Evolutionary conservation across 2,113 vertebrate genomes (phyloP).

Genomic region (Chelonoidis abingdonii): DNA sequence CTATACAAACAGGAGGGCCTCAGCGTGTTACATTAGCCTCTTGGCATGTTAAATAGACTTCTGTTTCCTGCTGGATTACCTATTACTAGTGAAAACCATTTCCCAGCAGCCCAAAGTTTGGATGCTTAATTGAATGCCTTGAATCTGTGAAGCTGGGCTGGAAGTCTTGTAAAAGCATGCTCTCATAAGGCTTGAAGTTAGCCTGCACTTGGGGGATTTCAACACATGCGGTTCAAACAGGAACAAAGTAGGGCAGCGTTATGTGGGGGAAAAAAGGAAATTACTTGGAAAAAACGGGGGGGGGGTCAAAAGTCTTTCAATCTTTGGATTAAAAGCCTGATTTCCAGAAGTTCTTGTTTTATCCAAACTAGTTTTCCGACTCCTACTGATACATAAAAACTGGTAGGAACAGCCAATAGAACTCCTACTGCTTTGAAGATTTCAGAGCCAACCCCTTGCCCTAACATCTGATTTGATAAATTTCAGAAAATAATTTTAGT

Average conservation of each 20-base stretch:
- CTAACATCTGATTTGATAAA: background rate
- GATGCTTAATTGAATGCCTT: background rate
- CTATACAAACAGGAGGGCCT: background rate
- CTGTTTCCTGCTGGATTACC: background rate
- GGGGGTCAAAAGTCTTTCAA: background rate
- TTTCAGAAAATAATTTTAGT: background rate
- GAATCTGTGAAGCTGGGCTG: accelerated
- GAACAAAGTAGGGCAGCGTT: background rate
- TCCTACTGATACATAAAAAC: background rate
- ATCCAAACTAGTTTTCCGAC: background rate
- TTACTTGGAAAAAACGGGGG: too few relatives aligned
- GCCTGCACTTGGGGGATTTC: background rate
- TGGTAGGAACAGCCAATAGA: background rate
- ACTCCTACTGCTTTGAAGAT: background rate
- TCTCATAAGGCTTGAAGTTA: background rate
- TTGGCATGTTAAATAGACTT: background rate
- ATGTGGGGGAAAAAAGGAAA: too few relatives aligned
- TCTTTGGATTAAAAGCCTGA: background rate
- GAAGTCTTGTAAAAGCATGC: background rate
- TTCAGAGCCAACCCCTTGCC: background rate
- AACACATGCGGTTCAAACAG: background rate
- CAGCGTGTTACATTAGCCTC: background rate
- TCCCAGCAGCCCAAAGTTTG: background rate
- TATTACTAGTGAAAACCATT: background rate
- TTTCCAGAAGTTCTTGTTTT: background rate